Evolutionary conservation across 2,113 vertebrate genomes (phyloP).

Genomic region (Rhabdomys dilectus): DNA sequence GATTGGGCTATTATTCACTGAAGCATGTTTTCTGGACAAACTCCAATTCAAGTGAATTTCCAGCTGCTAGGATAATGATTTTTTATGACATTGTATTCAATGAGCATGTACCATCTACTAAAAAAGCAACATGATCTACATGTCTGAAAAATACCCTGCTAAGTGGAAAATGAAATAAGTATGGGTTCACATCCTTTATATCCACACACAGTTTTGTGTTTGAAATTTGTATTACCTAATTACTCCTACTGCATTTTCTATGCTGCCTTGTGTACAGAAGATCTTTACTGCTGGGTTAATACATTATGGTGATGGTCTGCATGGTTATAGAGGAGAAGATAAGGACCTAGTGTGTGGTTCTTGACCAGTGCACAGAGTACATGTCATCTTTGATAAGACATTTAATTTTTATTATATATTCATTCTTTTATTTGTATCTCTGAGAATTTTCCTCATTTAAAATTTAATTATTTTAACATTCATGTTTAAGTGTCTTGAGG

Average conservation of each 20-base stretch:
- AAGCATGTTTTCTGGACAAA: slow-evolving; percentile 63
- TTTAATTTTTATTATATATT: not conserved
- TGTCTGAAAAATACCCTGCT: slow-evolving; percentile 28
- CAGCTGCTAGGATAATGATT: slow-evolving; percentile 67
- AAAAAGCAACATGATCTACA: slow-evolving; percentile 50
- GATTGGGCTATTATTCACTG: not conserved
- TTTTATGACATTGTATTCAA: slow-evolving; percentile 66
- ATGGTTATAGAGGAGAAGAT: not conserved
- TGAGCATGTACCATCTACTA: slow-evolving; percentile 40
- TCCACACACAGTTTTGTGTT: not conserved
- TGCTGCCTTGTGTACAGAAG: not conserved
- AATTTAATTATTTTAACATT: not conserved
- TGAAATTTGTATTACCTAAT: slow-evolving; percentile 41
- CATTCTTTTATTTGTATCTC: not conserved
- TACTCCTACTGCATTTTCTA: not conserved
- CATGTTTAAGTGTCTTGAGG: not conserved
- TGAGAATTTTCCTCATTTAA: not conserved
- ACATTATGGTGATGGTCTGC: not conserved
- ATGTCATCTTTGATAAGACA: not conserved
- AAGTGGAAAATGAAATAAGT: slow-evolving; percentile 46
- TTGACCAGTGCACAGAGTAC: not conserved
- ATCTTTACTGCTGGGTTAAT: not conserved
- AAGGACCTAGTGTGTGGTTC: not conserved
- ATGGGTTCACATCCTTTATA: not conserved
- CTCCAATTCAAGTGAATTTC: slow-evolving; percentile 70